A percentile compares a stretch with the other conserved stretches of the same genome.
These are phyloP conservation scores for Bufotes viridis DNA, from an alignment of 2,797 vertebrate species.

Conservation along the genomic window DNA sequence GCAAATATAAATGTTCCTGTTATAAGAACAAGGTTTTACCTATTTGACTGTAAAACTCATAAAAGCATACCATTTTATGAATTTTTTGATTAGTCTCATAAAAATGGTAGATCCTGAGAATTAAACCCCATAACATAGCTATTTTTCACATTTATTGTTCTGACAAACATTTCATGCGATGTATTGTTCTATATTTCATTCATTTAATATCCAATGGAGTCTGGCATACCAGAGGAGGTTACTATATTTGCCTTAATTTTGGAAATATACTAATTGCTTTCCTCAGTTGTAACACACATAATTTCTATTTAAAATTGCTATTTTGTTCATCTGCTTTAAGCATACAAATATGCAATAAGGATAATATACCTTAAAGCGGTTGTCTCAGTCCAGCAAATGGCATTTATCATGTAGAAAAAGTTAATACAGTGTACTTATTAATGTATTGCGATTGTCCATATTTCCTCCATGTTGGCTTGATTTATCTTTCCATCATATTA, in stretches of 20 bases:
- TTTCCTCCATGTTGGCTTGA: no score
- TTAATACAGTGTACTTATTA: no score
- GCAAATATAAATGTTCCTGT: no score
- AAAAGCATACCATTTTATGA: not conserved
- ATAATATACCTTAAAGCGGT: not conserved
- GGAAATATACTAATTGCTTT: not conserved
- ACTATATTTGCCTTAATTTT: not conserved
- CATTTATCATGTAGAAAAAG: no score
- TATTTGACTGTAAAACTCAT: not conserved
- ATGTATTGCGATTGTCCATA: no score
- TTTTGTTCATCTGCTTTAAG: not conserved
- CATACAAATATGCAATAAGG: not conserved
- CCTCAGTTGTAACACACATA: not conserved
- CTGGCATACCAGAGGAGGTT: not conserved
- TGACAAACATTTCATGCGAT: not conserved
- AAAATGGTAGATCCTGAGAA: not conserved
- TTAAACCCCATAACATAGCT: not conserved
- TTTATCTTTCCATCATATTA: no score
- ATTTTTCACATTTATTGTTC: not conserved
- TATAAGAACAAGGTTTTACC: no score
- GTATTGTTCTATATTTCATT: not conserved
- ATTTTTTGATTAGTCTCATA: not conserved
- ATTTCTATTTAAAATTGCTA: not conserved
- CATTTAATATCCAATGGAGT: not conserved
- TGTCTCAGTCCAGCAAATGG: no score